A percentile compares a stretch with the other conserved stretches of the same genome.
phyloP scores from a whole-genome alignment of 2,797 vertebrate species.

The Streptopelia turtur region DNA sequence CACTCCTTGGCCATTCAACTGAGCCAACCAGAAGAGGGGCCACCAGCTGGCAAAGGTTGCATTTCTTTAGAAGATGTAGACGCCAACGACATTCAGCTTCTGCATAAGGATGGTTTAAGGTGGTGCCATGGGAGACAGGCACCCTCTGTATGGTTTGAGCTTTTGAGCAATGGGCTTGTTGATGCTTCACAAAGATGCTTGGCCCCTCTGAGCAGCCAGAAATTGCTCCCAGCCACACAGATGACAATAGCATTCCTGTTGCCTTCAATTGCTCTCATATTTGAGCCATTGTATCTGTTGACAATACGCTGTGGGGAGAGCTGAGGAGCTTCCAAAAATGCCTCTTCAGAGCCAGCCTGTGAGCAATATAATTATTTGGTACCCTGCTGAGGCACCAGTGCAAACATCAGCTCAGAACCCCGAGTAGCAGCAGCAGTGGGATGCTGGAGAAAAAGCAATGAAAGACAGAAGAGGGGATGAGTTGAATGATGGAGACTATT shows the following conservation, averaged over 20 bases:
- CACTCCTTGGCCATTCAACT: background rate
- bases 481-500: background rate
- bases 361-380: background rate
- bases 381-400: background rate
- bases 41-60: fast-evolving
- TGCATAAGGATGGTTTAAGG: background rate
- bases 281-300: background rate
- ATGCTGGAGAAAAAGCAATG: background rate
- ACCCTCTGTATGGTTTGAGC: background rate
- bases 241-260: background rate
- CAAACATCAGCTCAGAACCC: background rate
- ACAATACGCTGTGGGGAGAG: background rate
- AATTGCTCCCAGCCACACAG: background rate
- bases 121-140: background rate
- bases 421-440: background rate
- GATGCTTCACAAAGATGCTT: background rate
- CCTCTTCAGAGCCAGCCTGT: background rate
- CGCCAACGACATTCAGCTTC: background rate
- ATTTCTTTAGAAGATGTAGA: background rate
- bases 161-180: background rate
- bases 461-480: background rate
- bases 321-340: background rate
- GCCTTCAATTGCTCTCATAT: background rate
- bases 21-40: background rate
- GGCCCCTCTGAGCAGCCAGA: background rate